phyloP scores from a whole-genome alignment of 2,113 vertebrate genomes.

The Aptenodytes patagonicus region DNA sequence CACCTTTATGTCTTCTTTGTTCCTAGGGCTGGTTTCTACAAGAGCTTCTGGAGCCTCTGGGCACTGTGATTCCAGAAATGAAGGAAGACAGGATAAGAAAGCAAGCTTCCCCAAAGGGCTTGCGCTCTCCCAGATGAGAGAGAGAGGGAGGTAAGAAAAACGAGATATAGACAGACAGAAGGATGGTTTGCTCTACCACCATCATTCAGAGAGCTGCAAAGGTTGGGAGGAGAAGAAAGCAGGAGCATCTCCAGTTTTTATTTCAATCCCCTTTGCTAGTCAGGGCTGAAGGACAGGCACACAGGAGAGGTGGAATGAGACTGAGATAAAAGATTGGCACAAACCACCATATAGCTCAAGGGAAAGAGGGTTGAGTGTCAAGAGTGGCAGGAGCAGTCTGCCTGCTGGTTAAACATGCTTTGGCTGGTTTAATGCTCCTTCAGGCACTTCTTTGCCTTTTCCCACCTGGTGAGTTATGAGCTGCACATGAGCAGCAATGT shows the following conservation, averaged over 20 bases:
- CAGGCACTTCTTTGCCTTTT: not conserved
- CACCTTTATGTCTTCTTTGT: not conserved
- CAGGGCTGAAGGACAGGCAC: not conserved
- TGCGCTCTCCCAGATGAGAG: not conserved
- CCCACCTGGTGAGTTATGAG: not conserved
- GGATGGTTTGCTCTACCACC: not conserved
- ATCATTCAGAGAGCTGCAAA: not conserved
- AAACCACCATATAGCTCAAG: not conserved
- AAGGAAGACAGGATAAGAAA: not conserved
- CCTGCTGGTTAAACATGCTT: not conserved
- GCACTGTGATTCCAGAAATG: not conserved
- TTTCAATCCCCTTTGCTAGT: not conserved
- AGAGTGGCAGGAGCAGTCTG: not conserved
- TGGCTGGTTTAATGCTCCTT: not conserved
- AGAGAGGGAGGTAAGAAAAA: not conserved
- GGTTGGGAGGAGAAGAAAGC: not conserved
- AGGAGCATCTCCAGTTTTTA: not conserved
- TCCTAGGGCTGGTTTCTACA: not conserved
- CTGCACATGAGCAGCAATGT: not conserved
- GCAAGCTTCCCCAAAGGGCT: not conserved
- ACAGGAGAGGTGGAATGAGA: not conserved
- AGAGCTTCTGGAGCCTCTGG: not conserved
- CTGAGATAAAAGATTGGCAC: not conserved
- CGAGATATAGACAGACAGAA: not conserved
- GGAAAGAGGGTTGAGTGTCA: not conserved